Percentiles rank a stretch among this genome's conserved stretches.
Evolutionary conservation across 2,888 invertebrate species (phyloP).

Genomic region (Eilema griseolum): DNA sequence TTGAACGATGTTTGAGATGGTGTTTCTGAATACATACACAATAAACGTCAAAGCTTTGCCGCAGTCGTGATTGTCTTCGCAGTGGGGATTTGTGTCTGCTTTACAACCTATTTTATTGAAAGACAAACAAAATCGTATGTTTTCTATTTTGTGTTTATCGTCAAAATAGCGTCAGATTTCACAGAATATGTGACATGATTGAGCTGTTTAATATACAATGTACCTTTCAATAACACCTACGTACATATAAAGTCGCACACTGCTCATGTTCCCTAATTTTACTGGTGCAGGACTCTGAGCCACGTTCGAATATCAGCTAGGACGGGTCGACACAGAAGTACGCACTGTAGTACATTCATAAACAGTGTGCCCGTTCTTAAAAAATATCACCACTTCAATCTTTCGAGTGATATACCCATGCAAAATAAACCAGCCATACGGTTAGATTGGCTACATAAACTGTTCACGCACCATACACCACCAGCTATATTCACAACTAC

Average conservation of each 20-base stretch:
- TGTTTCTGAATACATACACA: background rate
- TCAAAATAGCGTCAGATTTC: too few species aligned
- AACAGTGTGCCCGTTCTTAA: background rate
- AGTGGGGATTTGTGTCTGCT: background rate
- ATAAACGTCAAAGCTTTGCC: background rate
- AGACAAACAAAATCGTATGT: background rate
- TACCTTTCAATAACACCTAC: too few species aligned
- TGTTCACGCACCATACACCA: conserved; percentile 7
- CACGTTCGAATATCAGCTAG: too few species aligned
- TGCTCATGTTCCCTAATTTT: too few species aligned
- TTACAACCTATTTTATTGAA: background rate
- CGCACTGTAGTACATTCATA: too few species aligned
- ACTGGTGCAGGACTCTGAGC: too few species aligned
- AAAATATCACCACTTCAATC: background rate
- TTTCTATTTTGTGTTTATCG: background rate
- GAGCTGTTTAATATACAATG: too few species aligned
- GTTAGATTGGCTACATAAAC: conserved; percentile 11
- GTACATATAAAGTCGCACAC: too few species aligned
- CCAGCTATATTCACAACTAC: conserved; percentile 11
- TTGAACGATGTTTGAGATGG: background rate
- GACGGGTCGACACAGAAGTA: too few species aligned
- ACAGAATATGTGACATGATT: too few species aligned
- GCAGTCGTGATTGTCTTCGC: background rate
- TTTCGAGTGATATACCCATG: background rate
- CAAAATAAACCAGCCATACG: conserved; percentile 3